Percentiles rank a stretch among this genome's conserved stretches.
Evolutionary conservation across 2,113 vertebrate species (phyloP).

Genomic region (Silurus meridionalis): DNA sequence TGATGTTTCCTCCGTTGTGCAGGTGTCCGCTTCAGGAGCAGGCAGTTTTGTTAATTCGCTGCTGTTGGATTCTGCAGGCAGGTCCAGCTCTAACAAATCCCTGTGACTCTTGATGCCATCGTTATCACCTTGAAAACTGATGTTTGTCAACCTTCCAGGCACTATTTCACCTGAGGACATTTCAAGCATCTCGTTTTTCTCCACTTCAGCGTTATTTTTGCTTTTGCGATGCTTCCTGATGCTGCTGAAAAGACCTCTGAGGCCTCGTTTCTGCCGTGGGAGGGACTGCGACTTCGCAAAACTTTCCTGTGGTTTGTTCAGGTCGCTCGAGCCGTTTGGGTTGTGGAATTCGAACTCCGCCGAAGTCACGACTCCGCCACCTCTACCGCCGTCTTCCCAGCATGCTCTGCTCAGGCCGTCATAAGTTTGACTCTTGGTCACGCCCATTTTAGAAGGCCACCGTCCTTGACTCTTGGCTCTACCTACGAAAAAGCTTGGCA

Average conservation of each 20-base stretch:
- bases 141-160: slow-evolving; percentile 61
- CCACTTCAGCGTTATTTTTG: slow-evolving; percentile 70
- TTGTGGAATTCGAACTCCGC: slow-evolving; percentile 66
- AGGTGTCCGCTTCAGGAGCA: slow-evolving; percentile 55
- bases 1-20: slow-evolving; percentile 50
- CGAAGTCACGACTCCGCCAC: slow-evolving; percentile 58
- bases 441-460: slow-evolving; percentile 77
- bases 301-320: slow-evolving; percentile 57
- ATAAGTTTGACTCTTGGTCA: slow-evolving; percentile 90
- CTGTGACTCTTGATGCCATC: slow-evolving; percentile 61
- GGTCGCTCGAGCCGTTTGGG: slow-evolving; percentile 60
- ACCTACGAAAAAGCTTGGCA: slow-evolving; percentile 91
- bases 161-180: slow-evolving; percentile 62
- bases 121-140: slow-evolving; percentile 33
- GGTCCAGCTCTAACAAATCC: slow-evolving; percentile 63
- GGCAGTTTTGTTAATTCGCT: slow-evolving; percentile 44
- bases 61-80: slow-evolving; percentile 65
- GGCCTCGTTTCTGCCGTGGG: slow-evolving; percentile 82
- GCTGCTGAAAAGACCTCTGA: slow-evolving; percentile 90
- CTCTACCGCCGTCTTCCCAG: slow-evolving; percentile 60
- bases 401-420: slow-evolving; percentile 79
- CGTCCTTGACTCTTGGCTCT: slow-evolving; percentile 81
- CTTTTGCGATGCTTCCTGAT: slow-evolving; percentile 86
- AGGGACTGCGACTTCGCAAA: slow-evolving; percentile 74
- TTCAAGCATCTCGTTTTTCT: slow-evolving; percentile 71